These are phyloP conservation scores for Myotis vivesi DNA, from an alignment of 2,797 vertebrate species.

Conservation along the genomic window DNA sequence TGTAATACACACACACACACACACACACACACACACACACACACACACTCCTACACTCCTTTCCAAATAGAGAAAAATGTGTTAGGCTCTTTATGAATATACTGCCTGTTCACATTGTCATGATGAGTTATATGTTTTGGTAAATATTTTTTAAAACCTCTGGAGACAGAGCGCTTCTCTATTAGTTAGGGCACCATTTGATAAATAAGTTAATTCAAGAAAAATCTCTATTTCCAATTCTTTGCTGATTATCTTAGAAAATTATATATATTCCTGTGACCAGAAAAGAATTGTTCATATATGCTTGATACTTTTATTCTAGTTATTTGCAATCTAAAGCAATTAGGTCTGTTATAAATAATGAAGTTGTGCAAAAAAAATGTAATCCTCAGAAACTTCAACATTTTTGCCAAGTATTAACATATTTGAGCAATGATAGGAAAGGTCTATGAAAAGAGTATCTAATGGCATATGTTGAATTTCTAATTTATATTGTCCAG, in stretches of 20 bases:
- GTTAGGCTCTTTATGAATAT: not conserved
- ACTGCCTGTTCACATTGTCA: not conserved
- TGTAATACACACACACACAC: not conserved
- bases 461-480: not conserved
- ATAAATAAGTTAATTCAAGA: not conserved
- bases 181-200: not conserved
- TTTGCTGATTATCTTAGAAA: not conserved
- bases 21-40: not conserved
- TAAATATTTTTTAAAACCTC: not conserved
- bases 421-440: not conserved
- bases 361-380: not conserved
- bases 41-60: not conserved
- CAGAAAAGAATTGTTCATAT: not conserved
- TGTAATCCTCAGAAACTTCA: not conserved
- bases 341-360: not conserved
- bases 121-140: not conserved
- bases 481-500: not conserved
- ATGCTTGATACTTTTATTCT: not conserved
- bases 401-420: not conserved
- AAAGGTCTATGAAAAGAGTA: not conserved
- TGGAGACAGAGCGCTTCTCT: not conserved
- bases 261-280: not conserved
- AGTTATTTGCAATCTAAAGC: not conserved
- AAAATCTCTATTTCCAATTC: not conserved
- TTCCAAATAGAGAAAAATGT: not conserved